phyloP scores from a whole-genome alignment of 2,888 invertebrate genomes.

The Atherix ibis region DNA sequence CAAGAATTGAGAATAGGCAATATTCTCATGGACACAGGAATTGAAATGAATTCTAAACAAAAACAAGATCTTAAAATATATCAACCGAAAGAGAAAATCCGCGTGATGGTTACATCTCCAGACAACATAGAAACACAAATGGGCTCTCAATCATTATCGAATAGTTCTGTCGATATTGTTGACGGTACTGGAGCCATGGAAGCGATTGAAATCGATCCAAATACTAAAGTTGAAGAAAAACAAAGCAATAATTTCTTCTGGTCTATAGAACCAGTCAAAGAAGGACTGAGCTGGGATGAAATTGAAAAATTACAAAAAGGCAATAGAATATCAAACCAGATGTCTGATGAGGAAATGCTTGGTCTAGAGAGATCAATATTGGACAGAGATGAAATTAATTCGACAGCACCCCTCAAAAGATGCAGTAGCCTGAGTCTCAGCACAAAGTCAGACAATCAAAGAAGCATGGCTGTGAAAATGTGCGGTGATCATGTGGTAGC shows the following conservation, averaged over 20 bases:
- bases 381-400: no score
- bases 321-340: neutral
- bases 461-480: no score
- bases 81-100: constrained; percentile 15
- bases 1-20: constrained; percentile 32
- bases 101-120: constrained; percentile 28
- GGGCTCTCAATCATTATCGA: constrained; percentile 4
- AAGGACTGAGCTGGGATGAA: constrained; percentile 25
- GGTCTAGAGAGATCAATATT: no score
- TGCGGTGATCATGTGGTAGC: neutral
- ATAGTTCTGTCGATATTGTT: constrained; percentile 12
- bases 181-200: constrained; percentile 22
- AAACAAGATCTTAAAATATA: constrained; percentile 4
- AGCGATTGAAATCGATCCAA: constrained; percentile 22
- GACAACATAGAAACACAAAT: constrained; percentile 25
- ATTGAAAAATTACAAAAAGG: constrained; percentile 18
- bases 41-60: constrained; percentile 22
- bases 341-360: no score
- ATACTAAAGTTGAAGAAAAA: neutral
- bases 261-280: constrained; percentile 22
- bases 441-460: neutral
- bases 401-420: no score
- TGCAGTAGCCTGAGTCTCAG: neutral
- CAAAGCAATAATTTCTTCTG: neutral
- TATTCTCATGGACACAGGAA: constrained; percentile 30